Evolutionary conservation across 1,140 invertebrate species (phyloP).

Genomic region (Bombus difficillimus): DNA sequence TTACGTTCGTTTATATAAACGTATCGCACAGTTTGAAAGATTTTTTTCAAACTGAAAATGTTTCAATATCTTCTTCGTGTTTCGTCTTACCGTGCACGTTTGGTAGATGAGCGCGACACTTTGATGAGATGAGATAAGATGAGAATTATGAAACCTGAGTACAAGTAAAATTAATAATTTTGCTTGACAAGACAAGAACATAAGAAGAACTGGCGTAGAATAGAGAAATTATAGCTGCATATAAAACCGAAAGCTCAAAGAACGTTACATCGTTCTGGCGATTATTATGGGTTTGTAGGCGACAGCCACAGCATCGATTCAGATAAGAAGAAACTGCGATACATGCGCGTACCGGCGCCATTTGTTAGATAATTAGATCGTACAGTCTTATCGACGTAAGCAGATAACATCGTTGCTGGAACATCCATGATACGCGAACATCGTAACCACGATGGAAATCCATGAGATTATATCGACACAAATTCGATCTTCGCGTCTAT

Average conservation of each 20-base stretch:
- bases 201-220: too few species aligned
- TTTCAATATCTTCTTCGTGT: too few species aligned
- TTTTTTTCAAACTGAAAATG: too few species aligned
- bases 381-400: conserved; percentile 33
- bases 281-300: background rate
- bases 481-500: too few species aligned
- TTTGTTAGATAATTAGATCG: conserved; percentile 49
- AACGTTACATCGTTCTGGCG: too few species aligned
- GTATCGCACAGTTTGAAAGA: too few species aligned
- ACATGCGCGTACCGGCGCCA: background rate
- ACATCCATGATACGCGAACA: background rate
- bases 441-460: background rate
- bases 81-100: background rate
- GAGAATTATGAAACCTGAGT: background rate
- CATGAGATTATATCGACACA: too few species aligned
- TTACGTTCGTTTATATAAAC: too few species aligned
- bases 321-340: conserved; percentile 12
- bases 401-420: conserved; percentile 30
- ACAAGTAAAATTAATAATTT: background rate
- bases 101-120: background rate
- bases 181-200: too few species aligned
- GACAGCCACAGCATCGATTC: background rate
- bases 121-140: background rate
- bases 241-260: too few species aligned
- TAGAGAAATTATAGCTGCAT: too few species aligned